Base-by-base conservation (phyloP, 2,888 invertebrate genomes). In the Brachyptera risi region DNA sequence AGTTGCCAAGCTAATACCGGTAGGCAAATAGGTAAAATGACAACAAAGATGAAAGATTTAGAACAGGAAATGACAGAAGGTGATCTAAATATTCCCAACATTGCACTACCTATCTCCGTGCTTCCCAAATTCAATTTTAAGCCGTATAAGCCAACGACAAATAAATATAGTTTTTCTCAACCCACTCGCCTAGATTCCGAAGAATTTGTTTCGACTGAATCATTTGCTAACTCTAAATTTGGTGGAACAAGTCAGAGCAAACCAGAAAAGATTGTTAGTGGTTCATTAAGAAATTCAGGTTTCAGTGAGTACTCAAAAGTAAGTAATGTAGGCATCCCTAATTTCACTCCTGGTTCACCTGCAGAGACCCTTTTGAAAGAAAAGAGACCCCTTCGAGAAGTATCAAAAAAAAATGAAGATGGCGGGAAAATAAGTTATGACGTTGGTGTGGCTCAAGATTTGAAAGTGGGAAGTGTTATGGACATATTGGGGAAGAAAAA, bases 61-160 rank as follows among this genome's bases (percentile, higher is more conserved):
- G 60, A 65, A 5, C 62, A 61, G 19, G 59, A 62, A 9, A 59
- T 35, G 47, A 23, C 63, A 15, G 44, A 42, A 7, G 62, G 71
- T 37, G 69, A 72, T 56, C 63, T 69, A 17, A 66, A 68, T 54
- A 68, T 76, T 58, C 71, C 74, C 3, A 70, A 71, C 60, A 74
- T 79, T 65, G 72, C 79, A 47, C 72, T 83, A 61, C 82, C 82
- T 15, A 80, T 83, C 57, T 75, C 79, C n/a, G 78, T 76, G 56
- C 73, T 83, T 68, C 83, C 83, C 1, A 80, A 76, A 65, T 83
- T 84, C 67, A 79, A 80, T 68, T 77, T 82, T 63, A 57, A 63
- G 59, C 75, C 80, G 2, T 75, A 77, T 17, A 80, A 80, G 65
- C 78, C 79, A 66, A 83, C 81, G 11, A 5, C 7, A 7, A 31